A percentile compares a stretch with the other conserved stretches of the same genome.
Evolutionary conservation across 2,113 vertebrate genomes (phyloP).

Genomic region (Ibidorhyncha struthersii): DNA sequence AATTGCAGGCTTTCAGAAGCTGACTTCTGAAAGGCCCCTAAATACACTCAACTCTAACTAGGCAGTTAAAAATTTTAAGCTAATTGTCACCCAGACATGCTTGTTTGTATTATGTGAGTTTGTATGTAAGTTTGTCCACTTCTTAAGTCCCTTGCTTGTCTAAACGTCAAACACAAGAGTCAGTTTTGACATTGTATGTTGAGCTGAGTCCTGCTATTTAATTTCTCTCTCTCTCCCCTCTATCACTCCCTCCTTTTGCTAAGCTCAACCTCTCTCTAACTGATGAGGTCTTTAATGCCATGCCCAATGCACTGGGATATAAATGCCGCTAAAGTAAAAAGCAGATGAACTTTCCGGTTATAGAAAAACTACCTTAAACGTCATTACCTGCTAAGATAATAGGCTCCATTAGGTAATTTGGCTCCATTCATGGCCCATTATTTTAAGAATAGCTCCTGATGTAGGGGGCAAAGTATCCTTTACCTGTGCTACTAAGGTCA

Average conservation of each 20-base stretch:
- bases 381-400: not conserved
- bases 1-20: constrained; percentile 70
- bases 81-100: constrained; percentile 60
- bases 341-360: not conserved
- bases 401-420: not conserved
- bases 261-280: not conserved
- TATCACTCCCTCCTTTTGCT: not conserved
- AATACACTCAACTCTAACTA: constrained; percentile 3
- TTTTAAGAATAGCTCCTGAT: not conserved
- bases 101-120: not conserved
- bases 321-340: not conserved
- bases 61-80: constrained; percentile 55
- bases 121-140: not conserved
- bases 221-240: not conserved
- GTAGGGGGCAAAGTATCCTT: not conserved
- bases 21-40: constrained; percentile 48
- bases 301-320: not conserved
- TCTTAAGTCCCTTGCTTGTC: not conserved
- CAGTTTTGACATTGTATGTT: not conserved
- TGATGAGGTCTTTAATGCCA: not conserved
- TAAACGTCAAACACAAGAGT: not conserved
- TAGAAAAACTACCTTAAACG: not conserved
- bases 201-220: not conserved
- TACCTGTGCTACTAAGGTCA: not conserved
- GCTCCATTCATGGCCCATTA: not conserved